Conservation (phyloP, 1,140 invertebrate species). For the Brachionus paranguensis region DNA sequence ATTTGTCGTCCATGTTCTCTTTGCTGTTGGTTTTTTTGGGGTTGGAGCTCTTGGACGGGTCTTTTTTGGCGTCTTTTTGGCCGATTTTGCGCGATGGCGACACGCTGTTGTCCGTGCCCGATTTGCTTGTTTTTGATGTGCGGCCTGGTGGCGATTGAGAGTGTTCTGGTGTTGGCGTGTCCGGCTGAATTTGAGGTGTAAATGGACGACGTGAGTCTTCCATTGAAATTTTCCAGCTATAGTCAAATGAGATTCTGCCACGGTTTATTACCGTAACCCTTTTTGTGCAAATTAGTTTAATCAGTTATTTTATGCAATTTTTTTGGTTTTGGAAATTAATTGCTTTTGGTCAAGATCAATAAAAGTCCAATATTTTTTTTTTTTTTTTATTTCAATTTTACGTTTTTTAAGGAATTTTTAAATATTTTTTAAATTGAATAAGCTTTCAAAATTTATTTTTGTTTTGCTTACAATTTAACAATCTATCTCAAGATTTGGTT, state of each 20-base stretch:
- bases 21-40: conserved; percentile 2
- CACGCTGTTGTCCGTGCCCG: not conserved
- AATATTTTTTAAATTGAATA: too few species aligned
- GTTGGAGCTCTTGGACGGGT: not conserved
- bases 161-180: conserved; percentile 21
- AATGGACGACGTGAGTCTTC: conserved; percentile 48
- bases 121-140: conserved; percentile 18
- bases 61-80: not conserved
- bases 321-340: too few species aligned
- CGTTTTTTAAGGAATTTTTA: too few species aligned
- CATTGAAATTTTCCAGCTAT: conserved; percentile 53
- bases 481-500: too few species aligned
- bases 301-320: not conserved
- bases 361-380: too few species aligned
- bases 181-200: conserved; percentile 10
- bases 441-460: too few species aligned
- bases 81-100: not conserved
- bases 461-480: too few species aligned
- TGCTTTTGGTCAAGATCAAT: too few species aligned
- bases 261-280: conserved; percentile 51
- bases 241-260: conserved; percentile 50
- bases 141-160: conserved; percentile 26
- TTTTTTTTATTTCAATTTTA: too few species aligned
- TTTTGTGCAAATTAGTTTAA: not conserved
- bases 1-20: not conserved